Evolutionary conservation across 2,113 vertebrate genomes (phyloP).

Genomic region (Poeciliopsis prolifica): DNA sequence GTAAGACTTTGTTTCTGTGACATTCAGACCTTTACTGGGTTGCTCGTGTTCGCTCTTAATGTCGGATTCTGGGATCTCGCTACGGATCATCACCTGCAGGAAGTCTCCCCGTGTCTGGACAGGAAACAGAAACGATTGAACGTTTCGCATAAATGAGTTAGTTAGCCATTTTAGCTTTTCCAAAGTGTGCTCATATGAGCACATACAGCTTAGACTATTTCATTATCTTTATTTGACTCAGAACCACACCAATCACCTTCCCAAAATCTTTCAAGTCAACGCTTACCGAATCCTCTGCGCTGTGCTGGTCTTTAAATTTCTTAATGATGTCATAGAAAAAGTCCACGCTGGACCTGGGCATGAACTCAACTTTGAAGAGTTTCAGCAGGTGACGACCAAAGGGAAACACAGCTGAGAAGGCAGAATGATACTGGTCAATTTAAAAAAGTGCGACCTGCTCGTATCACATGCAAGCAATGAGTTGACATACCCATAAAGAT

Average conservation of each 20-base stretch:
- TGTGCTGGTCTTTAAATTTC: slow-evolving; percentile 57
- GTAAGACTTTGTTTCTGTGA: no score
- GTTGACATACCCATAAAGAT: slow-evolving; percentile 23
- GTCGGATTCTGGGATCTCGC: slow-evolving; percentile 65
- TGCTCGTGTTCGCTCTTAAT: slow-evolving; percentile 39
- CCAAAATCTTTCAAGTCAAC: background rate
- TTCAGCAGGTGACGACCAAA: slow-evolving; percentile 10
- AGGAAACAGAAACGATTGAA: slow-evolving; percentile 24
- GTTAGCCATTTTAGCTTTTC: slow-evolving; percentile 8
- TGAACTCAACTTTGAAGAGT: slow-evolving; percentile 8
- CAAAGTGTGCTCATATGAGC: background rate
- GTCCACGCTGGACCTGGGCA: slow-evolving; percentile 28
- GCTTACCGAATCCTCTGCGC: slow-evolving; percentile 34
- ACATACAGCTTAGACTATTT: background rate
- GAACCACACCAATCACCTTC: no score
- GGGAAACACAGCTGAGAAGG: slow-evolving; percentile 52
- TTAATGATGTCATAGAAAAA: slow-evolving; percentile 59
- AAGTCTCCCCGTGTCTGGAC: slow-evolving; percentile 82
- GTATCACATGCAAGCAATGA: background rate
- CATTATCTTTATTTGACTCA: background rate
- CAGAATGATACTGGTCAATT: background rate
- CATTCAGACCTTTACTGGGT: slow-evolving; percentile 60
- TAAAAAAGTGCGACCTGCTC: background rate
- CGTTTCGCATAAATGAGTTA: no score
- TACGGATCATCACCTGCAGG: slow-evolving; percentile 86